A percentile compares a stretch with the other conserved stretches of the same genome.
Conservation (phyloP, 2,888 invertebrate species). For the Atethmia centrago region DNA sequence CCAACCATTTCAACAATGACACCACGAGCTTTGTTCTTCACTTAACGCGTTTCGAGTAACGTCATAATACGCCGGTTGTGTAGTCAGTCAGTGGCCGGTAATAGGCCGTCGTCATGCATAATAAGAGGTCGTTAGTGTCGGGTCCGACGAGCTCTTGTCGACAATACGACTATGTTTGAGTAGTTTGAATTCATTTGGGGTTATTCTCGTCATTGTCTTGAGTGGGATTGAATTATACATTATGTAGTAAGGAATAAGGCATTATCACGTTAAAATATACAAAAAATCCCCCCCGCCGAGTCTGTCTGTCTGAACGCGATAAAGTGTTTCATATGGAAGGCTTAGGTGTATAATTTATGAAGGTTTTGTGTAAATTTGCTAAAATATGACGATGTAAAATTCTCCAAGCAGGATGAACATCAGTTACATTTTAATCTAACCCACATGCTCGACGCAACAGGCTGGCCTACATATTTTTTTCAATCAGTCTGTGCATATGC, state of each 20-base stretch:
- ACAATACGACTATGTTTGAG: constrained; percentile 27
- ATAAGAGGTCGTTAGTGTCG: constrained; percentile 43
- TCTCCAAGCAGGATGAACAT: too few relatives aligned
- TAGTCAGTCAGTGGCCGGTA: constrained; percentile 27
- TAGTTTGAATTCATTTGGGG: constrained; percentile 48
- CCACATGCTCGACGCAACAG: too few relatives aligned
- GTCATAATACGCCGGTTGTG: constrained; percentile 23
- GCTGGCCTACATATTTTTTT: too few relatives aligned
- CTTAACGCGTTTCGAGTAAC: constrained; percentile 7
- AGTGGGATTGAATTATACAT: not conserved
- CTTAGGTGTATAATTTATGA: too few relatives aligned
- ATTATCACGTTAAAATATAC: too few relatives aligned
- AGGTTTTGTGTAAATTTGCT: too few relatives aligned
- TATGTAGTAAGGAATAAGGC: not conserved
- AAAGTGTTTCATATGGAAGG: too few relatives aligned
- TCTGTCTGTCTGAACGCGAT: too few relatives aligned
- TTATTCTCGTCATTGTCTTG: constrained; percentile 31
- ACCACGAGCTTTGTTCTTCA: constrained; percentile 6
- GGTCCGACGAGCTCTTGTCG: constrained; percentile 20
- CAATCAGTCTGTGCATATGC: too few relatives aligned
- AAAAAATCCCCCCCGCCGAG: too few relatives aligned
- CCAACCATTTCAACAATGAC: constrained; percentile 23
- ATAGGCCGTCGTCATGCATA: constrained; percentile 52
- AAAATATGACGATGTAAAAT: too few relatives aligned
- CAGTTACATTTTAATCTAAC: too few relatives aligned